Conservation (phyloP, 1,140 invertebrate species). For the Anagrus nilaparvatae region DNA sequence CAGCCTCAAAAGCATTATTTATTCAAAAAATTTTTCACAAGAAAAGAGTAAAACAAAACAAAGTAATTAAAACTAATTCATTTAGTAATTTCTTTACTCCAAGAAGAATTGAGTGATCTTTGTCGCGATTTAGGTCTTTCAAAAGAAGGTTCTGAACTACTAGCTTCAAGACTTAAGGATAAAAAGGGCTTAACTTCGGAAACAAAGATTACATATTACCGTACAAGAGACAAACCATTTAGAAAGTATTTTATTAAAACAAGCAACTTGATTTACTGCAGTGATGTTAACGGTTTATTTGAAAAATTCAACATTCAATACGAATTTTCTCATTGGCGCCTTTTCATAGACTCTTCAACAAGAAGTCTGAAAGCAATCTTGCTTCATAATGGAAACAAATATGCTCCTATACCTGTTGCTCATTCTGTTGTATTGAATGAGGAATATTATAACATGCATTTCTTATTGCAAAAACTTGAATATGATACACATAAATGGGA, state of each 20-base stretch:
- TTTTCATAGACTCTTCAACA: constrained; percentile 20
- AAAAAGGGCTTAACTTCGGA: constrained; percentile 10
- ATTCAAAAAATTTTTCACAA: no score
- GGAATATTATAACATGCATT: constrained; percentile 2
- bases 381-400: constrained; percentile 11
- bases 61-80: no score
- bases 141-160: constrained; percentile 6
- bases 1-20: no score
- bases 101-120: constrained; percentile 11
- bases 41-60: no score
- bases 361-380: constrained; percentile 15
- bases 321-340: constrained; percentile 16
- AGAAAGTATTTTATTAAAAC: constrained; percentile 6
- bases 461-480: not conserved
- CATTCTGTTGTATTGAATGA: constrained; percentile 3
- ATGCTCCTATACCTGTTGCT: constrained; percentile 3
- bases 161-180: no score
- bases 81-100: no score
- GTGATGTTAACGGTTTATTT: constrained; percentile 9
- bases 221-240: constrained; percentile 7
- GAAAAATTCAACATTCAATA: constrained; percentile 8
- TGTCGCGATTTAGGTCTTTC: constrained; percentile 7
- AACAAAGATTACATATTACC: constrained; percentile 7
- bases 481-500: constrained; percentile 5
- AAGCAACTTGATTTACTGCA: constrained; percentile 8